Conservation (phyloP, 35 echinoderm and acorn worm species). For the Strongylocentrotus purpuratus region DNA sequence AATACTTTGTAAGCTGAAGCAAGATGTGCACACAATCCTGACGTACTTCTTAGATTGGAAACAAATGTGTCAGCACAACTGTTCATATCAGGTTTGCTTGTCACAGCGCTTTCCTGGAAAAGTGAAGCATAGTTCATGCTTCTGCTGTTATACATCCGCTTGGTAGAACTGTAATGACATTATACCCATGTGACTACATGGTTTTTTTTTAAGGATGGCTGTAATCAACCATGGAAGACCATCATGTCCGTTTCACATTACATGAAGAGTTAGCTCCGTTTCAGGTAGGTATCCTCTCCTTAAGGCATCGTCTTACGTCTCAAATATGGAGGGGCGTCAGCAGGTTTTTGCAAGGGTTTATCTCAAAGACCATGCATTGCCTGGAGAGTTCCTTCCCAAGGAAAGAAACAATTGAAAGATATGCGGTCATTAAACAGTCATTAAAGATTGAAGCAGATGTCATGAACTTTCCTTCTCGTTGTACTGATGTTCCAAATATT, state of each 20-base stretch:
- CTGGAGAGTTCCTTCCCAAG: too few species aligned
- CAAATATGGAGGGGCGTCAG: not conserved
- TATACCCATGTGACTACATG: not conserved
- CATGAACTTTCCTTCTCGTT: not conserved
- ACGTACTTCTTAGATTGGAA: not conserved
- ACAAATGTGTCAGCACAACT: not conserved
- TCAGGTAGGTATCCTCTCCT: not conserved
- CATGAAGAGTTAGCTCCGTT: not conserved
- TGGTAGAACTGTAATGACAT: not conserved
- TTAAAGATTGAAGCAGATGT: not conserved
- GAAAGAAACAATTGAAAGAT: too few species aligned
- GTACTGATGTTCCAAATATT: not conserved
- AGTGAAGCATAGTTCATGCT: not conserved
- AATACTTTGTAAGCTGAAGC: conserved; percentile 46
- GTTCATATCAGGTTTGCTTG: not conserved
- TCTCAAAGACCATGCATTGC: too few species aligned
- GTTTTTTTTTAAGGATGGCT: not conserved
- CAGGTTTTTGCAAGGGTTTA: not conserved
- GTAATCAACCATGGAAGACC: not conserved
- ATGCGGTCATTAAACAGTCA: not conserved
- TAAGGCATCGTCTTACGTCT: not conserved
- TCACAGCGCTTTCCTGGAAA: not conserved
- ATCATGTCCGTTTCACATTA: not conserved
- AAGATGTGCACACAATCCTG: conserved; percentile 26
- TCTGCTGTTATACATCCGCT: too few species aligned